phyloP scores from a whole-genome alignment of 2,888 invertebrate species.

The Ceriagrion tenellum region DNA sequence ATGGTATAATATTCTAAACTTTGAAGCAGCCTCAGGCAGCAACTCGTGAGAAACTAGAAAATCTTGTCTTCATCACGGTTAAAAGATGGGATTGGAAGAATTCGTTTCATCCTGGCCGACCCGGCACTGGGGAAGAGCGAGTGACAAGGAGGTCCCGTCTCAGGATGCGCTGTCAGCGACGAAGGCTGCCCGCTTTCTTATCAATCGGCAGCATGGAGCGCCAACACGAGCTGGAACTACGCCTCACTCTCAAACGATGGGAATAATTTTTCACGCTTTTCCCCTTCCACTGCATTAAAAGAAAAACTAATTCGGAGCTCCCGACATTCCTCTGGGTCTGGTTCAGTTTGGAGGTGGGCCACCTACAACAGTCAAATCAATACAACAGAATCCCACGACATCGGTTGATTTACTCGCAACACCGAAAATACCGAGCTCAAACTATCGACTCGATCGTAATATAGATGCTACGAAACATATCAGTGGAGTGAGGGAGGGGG shows the following conservation, averaged over 20 bases:
- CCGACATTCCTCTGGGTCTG: not conserved
- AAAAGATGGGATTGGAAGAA: not conserved
- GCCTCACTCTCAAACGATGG: not conserved
- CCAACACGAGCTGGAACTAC: not conserved
- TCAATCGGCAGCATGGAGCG: not conserved
- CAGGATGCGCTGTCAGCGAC: not conserved
- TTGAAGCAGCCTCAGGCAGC: not conserved
- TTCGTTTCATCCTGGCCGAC: not conserved
- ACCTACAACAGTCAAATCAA: too few species aligned
- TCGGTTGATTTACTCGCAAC: too few species aligned
- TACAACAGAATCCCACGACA: too few species aligned
- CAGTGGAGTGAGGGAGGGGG: too few species aligned
- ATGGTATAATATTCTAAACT: not conserved
- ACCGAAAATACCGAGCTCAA: too few species aligned
- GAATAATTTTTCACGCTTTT: not conserved
- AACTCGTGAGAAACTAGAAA: not conserved
- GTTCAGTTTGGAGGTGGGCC: too few species aligned
- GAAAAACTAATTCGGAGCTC: not conserved
- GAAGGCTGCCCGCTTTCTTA: not conserved
- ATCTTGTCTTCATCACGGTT: not conserved
- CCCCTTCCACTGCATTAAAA: not conserved
- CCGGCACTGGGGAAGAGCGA: too few species aligned
- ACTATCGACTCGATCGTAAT: too few species aligned
- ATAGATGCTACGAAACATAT: too few species aligned
- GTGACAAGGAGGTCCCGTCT: not conserved